Percentiles rank a stretch among this genome's conserved stretches.
phyloP scores from a whole-genome alignment of 2,888 invertebrate species.

The Andrena praecox region DNA sequence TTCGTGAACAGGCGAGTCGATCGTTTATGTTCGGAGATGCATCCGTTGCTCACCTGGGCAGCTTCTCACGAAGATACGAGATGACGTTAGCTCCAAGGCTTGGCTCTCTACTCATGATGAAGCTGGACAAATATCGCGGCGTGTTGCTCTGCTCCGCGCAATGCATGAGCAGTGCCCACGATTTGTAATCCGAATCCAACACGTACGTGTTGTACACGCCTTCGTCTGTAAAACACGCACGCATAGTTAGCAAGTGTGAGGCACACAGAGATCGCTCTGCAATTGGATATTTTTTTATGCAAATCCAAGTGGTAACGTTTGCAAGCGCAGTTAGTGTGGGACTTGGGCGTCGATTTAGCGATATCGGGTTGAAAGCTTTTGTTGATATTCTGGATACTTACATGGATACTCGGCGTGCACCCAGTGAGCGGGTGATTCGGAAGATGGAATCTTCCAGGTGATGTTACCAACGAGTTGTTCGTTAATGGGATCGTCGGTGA shows the following conservation, averaged over 20 bases:
- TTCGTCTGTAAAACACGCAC: slow-evolving; percentile 88
- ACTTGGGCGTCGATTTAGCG: too few species aligned
- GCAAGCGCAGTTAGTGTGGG: too few species aligned
- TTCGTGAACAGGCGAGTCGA: neutral
- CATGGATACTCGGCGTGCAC: slow-evolving; percentile 94
- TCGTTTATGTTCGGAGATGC: neutral
- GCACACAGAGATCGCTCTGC: too few species aligned
- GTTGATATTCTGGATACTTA: slow-evolving; percentile 76
- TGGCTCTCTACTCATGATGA: slow-evolving; percentile 90
- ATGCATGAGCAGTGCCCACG: slow-evolving; percentile 93
- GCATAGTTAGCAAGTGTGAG: neutral
- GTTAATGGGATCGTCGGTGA: slow-evolving; percentile 93
- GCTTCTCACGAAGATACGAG: slow-evolving; percentile 91
- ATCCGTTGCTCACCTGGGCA: slow-evolving; percentile 86
- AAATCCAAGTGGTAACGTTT: too few species aligned
- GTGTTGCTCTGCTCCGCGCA: slow-evolving; percentile 94
- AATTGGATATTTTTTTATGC: too few species aligned
- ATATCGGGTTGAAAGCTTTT: too few species aligned
- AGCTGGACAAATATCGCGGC: slow-evolving; percentile 92
- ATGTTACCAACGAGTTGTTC: slow-evolving; percentile 94
- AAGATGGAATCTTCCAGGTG: slow-evolving; percentile 93
- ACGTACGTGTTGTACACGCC: slow-evolving; percentile 95
- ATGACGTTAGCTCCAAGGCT: slow-evolving; percentile 89
- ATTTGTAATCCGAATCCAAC: slow-evolving; percentile 93
- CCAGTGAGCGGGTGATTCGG: slow-evolving; percentile 93